Base-by-base conservation (phyloP, 2,797 vertebrate species). In the Myotis pilosus region DNA sequence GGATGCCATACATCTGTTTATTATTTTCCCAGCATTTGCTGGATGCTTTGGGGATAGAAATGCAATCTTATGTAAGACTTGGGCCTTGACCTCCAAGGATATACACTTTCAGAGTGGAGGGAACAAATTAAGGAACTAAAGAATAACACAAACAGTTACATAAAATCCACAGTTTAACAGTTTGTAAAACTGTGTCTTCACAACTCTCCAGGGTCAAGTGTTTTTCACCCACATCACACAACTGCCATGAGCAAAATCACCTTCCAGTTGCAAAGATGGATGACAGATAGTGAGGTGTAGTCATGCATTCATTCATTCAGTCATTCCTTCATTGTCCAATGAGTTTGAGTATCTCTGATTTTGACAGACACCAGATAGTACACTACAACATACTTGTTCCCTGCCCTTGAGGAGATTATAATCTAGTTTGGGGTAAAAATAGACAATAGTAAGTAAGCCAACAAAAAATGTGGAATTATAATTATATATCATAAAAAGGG, bases 31-130 rank as follows among this genome's bases (percentile, higher is more conserved):
- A 60, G 72, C 12, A 38, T 81, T 79, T 57, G 9, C 28, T 87
- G 9, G 20, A 28, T 28, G 28, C 15, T 80, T 49, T 57, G 15
- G 22, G 66, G 30, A 78, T 51, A 92, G n/a, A 64, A 86, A 94
- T 69, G 51, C 86, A 76, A 33, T 47, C 20, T 57, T 62, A 47
- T 25, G 11, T 22, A 64, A 84, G 41, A 92, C n/a, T 94, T 87
- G 64, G 87, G 7, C 78, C 89, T 94, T 89, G 41, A 55, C 25
- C 69, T 93, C 44, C 16, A 94, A 76, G 49, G n/a, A 75, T 15
- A 30, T 55, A 72, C 20, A 72, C n/a, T 94, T 88, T 71, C 51
- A 87, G n/a, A 87, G 25, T 44, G 47, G 16, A 82, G 44, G 90
- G 36, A 68, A 62, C 0, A 53, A 87, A 91, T 86, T 53, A 41